Conservation (phyloP, 2,797 vertebrate species). For the Triplophysa bombifrons region DNA sequence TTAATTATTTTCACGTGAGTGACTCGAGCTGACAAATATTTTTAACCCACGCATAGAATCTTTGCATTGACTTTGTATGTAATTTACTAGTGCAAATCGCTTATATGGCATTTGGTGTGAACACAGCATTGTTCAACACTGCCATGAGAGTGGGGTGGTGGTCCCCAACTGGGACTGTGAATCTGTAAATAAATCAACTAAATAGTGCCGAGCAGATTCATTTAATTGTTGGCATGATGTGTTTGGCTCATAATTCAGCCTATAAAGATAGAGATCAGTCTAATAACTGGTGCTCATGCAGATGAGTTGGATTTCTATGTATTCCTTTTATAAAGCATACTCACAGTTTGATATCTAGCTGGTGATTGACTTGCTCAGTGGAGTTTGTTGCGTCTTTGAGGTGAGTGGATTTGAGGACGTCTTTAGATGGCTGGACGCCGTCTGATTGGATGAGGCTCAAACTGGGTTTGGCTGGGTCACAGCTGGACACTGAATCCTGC, state of each 20-base stretch:
- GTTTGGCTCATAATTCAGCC: neutral
- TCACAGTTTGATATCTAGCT: constrained; percentile 86
- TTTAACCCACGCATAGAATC: no score
- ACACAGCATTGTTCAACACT: no score
- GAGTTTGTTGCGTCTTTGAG: constrained; percentile 47
- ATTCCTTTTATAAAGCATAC: constrained; percentile 61
- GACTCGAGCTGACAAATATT: no score
- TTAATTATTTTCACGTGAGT: no score
- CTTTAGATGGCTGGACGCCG: constrained; percentile 55
- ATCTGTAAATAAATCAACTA: neutral
- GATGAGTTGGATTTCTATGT: neutral
- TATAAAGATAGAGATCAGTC: neutral
- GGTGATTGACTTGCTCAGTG: constrained; percentile 63
- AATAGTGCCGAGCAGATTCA: neutral
- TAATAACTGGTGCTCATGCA: neutral
- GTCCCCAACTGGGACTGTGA: neutral
- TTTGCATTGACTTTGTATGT: no score
- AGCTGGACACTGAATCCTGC: constrained; percentile 78
- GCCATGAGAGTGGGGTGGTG: neutral
- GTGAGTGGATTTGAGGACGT: constrained; percentile 57
- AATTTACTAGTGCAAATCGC: no score
- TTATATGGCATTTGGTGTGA: no score
- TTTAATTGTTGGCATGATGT: neutral
- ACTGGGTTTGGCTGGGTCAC: constrained; percentile 41
- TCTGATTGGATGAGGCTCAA: constrained; percentile 52